Percentiles rank a stretch among this genome's conserved stretches.
Evolutionary conservation across 1,140 invertebrate species (phyloP).

Genomic region (Neoseiulus cucumeris): DNA sequence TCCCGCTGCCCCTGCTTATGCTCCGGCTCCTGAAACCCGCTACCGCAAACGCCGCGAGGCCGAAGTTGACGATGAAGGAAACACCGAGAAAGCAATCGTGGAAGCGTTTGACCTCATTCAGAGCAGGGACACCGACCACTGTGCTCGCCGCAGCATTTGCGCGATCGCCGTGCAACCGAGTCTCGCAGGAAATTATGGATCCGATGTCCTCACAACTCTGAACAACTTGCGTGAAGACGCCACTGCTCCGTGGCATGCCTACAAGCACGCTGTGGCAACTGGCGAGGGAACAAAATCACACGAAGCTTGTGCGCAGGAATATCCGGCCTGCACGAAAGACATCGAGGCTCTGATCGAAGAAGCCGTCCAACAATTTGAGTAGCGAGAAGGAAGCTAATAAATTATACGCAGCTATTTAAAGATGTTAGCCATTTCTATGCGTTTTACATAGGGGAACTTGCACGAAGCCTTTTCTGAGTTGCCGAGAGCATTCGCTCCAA

Average conservation of each 20-base stretch:
- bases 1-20: background rate
- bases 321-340: background rate
- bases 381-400: too few species aligned
- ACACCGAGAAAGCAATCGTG: background rate
- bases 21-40: background rate
- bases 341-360: background rate
- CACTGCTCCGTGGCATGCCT: background rate
- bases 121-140: background rate
- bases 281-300: background rate
- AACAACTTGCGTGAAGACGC: background rate
- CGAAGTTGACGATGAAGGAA: background rate
- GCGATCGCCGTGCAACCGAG: background rate
- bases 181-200: background rate
- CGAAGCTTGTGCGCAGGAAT: background rate
- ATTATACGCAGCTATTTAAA: too few species aligned
- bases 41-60: slow-evolving; percentile 7
- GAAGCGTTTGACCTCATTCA: background rate
- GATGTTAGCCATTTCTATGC: too few species aligned
- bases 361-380: background rate
- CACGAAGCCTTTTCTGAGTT: too few species aligned
- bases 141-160: background rate
- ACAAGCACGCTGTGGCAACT: background rate
- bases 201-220: background rate
- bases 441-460: too few species aligned
- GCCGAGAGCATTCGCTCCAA: too few species aligned